Evolutionary conservation across 2,888 invertebrate genomes (phyloP), one percentile per base, ranked within the genome.

Genomic region (Orthosia cruda): DNA sequence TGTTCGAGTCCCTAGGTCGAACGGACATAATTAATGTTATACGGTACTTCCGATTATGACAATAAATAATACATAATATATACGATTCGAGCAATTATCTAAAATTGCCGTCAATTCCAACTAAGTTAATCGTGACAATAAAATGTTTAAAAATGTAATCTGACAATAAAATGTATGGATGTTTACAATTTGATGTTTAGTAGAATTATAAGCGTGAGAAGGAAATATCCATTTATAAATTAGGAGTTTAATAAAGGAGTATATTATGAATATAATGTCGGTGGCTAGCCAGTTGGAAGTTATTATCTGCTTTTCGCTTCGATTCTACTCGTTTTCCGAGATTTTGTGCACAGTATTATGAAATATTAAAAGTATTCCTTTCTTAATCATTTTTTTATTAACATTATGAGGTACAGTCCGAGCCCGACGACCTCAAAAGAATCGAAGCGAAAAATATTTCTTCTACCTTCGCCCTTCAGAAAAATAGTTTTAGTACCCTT

Each of bases 31-130:
- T 64, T 84, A 74, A 81, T 74, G 81, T 80, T 81, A 81, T 84
- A 87, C 81, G 76, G 86, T 89, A 89, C 91, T 93, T 93, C 92
- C 92, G 87, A 89, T 84, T 77, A 85, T 83, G 95, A 95, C 95
- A 95, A 95, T 95, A 95, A 63, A 91, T 89, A 88, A 83, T 86
- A 88, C 84, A 86, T 82, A 89, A 90, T 86, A 90, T 92, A 92
- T 94, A 94, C 93, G 92, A 93, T 87, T 90, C 69, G 94, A 94
- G 94, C 95, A 95, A 96, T 96, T 95, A 95, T 89, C 83, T 82
- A 81, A 58, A 67, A 89, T 91, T 90, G 84, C 93, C 88, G 96
- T 96, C 96, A 96, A 96, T 96, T 96, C 88, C 90, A 84, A 83
- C 87, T 92, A 89, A 90, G 87, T 89, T 91, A 84, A 85, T 85